Conservation (phyloP, 2,113 vertebrate genomes). For the Entomyzon cyanotis region DNA sequence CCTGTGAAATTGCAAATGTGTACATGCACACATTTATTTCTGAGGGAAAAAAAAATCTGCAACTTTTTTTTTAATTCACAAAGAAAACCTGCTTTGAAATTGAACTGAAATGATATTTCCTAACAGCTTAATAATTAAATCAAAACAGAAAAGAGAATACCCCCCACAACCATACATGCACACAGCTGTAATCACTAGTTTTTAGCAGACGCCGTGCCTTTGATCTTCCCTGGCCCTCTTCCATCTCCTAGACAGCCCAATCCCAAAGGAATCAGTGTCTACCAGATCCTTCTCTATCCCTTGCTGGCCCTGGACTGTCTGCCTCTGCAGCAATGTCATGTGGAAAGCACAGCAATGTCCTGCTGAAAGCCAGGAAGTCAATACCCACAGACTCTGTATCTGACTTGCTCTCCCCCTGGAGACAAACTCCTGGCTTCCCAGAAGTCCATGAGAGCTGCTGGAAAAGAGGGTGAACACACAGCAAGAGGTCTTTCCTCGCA, state of each 20-base stretch:
- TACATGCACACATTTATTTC: not conserved
- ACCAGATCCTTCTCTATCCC: not conserved
- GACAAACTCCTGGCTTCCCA: not conserved
- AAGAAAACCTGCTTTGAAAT: not conserved
- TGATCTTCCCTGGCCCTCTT: slow-evolving; percentile 33
- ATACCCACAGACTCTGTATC: not conserved
- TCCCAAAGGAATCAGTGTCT: not conserved
- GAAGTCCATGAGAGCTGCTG: not conserved
- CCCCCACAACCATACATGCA: not conserved
- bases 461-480: not conserved
- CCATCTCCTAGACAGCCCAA: slow-evolving; percentile 23
- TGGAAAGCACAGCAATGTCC: not conserved
- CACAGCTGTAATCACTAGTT: slow-evolving; percentile 2
- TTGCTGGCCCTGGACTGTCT: not conserved
- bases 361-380: not conserved
- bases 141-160: slow-evolving; percentile 24
- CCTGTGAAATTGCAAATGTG: not conserved
- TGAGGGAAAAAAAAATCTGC: not conserved
- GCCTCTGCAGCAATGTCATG: not conserved
- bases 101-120: not conserved
- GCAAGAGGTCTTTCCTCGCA: accelerated
- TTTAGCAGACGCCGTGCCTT: not conserved
- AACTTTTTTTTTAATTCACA: not conserved
- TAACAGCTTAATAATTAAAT: not conserved
- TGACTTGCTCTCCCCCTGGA: not conserved